A percentile compares a stretch with the other conserved stretches of the same genome.
phyloP scores from a whole-genome alignment of 2,888 invertebrate genomes.

The Miltochrista miniata region DNA sequence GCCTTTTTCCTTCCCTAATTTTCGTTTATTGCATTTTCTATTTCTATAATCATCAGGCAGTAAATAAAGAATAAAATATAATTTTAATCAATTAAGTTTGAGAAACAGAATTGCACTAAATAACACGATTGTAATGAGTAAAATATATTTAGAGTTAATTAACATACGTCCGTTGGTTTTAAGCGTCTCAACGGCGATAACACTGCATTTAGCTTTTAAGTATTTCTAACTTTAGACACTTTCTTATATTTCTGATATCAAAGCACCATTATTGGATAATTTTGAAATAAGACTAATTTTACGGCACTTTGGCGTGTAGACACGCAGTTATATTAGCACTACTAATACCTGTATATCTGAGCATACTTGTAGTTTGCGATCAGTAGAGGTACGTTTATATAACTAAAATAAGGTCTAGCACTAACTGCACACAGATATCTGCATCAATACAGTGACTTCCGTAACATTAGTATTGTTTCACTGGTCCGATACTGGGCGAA shows the following conservation, averaged over 20 bases:
- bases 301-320: conserved; percentile 43
- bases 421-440: conserved; percentile 34
- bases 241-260: conserved; percentile 21
- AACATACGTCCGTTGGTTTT: conserved; percentile 65
- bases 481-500: conserved; percentile 22
- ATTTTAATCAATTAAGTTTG: conserved; percentile 57
- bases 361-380: conserved; percentile 9
- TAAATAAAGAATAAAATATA: conserved; percentile 69
- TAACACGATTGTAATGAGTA: conserved; percentile 67
- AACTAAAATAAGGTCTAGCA: conserved; percentile 17
- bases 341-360: conserved; percentile 31
- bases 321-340: conserved; percentile 33
- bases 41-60: conserved; percentile 63
- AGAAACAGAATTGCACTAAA: conserved; percentile 71
- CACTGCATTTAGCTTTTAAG: conserved; percentile 71
- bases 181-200: conserved; percentile 72
- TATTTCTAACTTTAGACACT: conserved; percentile 33
- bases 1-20: conserved; percentile 60
- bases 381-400: too few relatives aligned
- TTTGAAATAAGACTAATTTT: conserved; percentile 57
- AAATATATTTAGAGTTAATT: conserved; percentile 61
- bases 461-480: conserved; percentile 56
- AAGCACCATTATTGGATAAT: conserved; percentile 29
- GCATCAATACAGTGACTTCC: conserved; percentile 28
- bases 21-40: conserved; percentile 68